These are phyloP conservation scores for Hippocampus abdominalis DNA, from an alignment of 2,113 vertebrate genomes.

Conservation along the genomic window DNA sequence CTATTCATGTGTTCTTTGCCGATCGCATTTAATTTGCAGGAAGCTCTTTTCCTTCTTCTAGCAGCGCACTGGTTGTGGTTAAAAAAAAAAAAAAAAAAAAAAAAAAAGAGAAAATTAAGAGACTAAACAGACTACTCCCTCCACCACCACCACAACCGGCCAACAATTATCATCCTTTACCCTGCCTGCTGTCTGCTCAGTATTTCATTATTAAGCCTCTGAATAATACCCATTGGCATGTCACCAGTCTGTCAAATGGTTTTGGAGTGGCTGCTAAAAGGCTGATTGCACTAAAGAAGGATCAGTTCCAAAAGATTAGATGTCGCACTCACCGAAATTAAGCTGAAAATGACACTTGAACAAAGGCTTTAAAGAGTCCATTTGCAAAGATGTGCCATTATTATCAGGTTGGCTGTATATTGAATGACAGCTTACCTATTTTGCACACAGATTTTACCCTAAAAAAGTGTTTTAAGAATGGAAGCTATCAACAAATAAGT, in stretches of 20 bases:
- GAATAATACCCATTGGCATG: slow-evolving; percentile 8
- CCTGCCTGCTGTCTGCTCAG: slow-evolving; percentile 36
- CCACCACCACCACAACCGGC: neutral
- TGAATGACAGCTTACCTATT: neutral
- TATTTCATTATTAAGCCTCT: slow-evolving; percentile 53
- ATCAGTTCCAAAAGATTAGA: slow-evolving; percentile 25
- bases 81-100: slow-evolving; percentile 1
- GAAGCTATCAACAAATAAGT: too few relatives aligned
- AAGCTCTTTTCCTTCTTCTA: slow-evolving; percentile 12
- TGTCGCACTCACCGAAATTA: slow-evolving; percentile 13
- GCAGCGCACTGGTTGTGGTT: slow-evolving; percentile 13
- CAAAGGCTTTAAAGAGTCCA: slow-evolving; percentile 1
- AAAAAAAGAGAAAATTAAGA: slow-evolving; percentile 40
- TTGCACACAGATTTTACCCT: neutral
- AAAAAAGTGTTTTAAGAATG: neutral
- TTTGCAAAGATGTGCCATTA: slow-evolving; percentile 1
- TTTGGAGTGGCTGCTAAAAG: slow-evolving; percentile 53
- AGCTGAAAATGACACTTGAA: slow-evolving; percentile 14
- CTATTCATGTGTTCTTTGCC: slow-evolving; percentile 48
- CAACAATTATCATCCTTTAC: slow-evolving; percentile 8
- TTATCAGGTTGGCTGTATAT: too few relatives aligned
- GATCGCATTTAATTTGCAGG: slow-evolving; percentile 26
- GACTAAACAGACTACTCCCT: slow-evolving; percentile 11
- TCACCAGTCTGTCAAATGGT: slow-evolving; percentile 37
- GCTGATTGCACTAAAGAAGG: slow-evolving; percentile 23